Base-by-base conservation (phyloP, 2,888 invertebrate genomes). In the Eupeodes luniger region DNA sequence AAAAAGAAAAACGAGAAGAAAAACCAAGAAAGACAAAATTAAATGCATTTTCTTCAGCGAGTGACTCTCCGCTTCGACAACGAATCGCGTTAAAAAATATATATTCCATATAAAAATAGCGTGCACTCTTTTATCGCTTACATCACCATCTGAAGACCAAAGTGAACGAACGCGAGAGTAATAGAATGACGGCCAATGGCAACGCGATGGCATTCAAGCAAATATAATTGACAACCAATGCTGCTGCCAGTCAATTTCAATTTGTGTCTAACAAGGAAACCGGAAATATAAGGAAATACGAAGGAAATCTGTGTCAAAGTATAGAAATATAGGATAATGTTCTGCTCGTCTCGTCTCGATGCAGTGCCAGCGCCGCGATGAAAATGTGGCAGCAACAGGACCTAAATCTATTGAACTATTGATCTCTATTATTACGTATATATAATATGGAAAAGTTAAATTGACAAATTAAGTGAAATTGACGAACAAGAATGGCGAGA, bases 201-300 rank as follows among this genome's bases (percentile, higher is more conserved):
- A 57, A 57, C 40, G n/a, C 55, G 59, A 61, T 57, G 74, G 47
- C 74, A 74, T 74, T 74, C 67, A 40, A 62, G 61, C 40, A 49
- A 55, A 70, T 76, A 81, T 76, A 85, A 85, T 85, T 85, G 85
- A 59, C 85, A 81, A 64, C 51, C 76, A 80, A 64, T 76, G 51
- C 75, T 80, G 57, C 80, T 80, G 80, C 53, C 75, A 76, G 76
- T 85, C 85, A 85, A 81, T 85, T 76, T 85, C 81, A 85, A 85
- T 85, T 85, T 81, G 64, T 59, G 49, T 80, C 69, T 47, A 1
- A 11, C 36, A 19, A 2, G 11, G 27, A 64, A 69, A 69, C 49
- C 61, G 74, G 69, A 76, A 47, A 16, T 67, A 70, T 59, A 53
- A 6, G 27, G 67, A 67, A 67, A 69, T 69, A 27, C 27, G 27